Base-by-base conservation (phyloP, 2,797 vertebrate genomes). In the Iguana delicatissima region DNA sequence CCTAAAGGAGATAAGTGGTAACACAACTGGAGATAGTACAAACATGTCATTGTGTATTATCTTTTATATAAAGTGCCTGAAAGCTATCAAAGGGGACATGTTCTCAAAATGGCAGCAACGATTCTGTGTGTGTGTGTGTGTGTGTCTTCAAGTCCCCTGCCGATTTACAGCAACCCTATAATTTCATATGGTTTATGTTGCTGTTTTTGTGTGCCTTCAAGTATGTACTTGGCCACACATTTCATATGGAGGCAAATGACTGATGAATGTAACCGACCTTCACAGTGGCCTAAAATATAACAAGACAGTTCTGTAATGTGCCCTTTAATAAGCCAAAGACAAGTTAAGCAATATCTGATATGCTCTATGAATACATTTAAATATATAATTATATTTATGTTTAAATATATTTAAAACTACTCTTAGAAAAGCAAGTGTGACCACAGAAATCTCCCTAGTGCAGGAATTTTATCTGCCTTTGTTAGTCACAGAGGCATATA, bases 321-420 rank as follows among this genome's bases (percentile, higher is more conserved):
- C 38, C 35, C 12, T 8, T 50, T 84, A 52, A 80, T 38, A 64
- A 69, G 42, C 35, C 16, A 24, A 50, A 50, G 42, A 50, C 24
- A 79, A 79, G 13, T 16, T 85, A 50, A 87, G n/a, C 90, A 92
- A 91, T 95, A 96, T 94, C 95, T 89, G 93, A 91, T 91, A 50
- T 14, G 42, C 94, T 92, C 62, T 62, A 85, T 12, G 7, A 72
- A 85, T n/a, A 73, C 22, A 85, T 87, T 94, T 76, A 82, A 95
- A 95, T 46, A 46, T 46, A 46, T 46, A 46, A 46, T 46, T 46
- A 46, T 46, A 46, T 42, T 42, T 42, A 42, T 46, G 42, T 46
- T 46, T 46, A 46, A 72, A 85, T n/a, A 73, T n/a, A 85, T 87
- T 94, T 76, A 84, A 95, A 95, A 95, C 94, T 95, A 95, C 95